Evolutionary conservation across 2,797 vertebrate species (phyloP).

Genomic region (Hypotaenidia okinawae): DNA sequence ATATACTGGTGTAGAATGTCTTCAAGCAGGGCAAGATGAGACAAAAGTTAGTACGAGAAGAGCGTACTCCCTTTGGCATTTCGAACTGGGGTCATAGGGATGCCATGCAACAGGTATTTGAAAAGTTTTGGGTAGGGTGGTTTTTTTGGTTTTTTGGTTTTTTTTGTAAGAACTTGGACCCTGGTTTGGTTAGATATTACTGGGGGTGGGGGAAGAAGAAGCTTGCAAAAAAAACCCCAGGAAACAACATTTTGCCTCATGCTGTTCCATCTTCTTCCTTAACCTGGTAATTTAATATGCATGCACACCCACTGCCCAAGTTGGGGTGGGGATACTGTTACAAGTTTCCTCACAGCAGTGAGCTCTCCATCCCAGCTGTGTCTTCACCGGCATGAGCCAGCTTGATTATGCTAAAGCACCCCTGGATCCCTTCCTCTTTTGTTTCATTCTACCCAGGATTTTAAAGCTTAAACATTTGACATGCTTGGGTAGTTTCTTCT

Average conservation of each 20-base stretch:
- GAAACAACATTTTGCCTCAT: background rate
- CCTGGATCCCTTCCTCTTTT: conserved; percentile 71
- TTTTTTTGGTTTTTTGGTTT: background rate
- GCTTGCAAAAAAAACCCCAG: background rate
- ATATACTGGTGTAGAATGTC: background rate
- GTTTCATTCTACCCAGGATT: conserved; percentile 69
- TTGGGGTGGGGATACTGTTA: conserved; percentile 45
- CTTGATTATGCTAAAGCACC: conserved; percentile 73
- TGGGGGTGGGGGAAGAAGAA: accelerated
- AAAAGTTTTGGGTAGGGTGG: background rate
- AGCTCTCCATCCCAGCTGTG: conserved; percentile 65
- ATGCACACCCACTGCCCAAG: conserved; percentile 30
- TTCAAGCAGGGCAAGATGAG: background rate
- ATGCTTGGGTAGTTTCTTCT: conserved; percentile 75
- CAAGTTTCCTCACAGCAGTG: conserved; percentile 66
- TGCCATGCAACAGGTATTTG: background rate
- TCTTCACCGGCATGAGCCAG: conserved; percentile 61
- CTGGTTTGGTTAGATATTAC: background rate
- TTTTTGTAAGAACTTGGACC: background rate
- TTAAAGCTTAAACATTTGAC: conserved; percentile 76
- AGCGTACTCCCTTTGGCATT: background rate
- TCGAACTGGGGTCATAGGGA: background rate
- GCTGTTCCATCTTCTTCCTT: background rate
- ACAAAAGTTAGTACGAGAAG: background rate
- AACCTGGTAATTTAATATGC: conserved; percentile 25